A percentile compares a stretch with the other conserved stretches of the same genome.
phyloP scores from a whole-genome alignment of 2,113 vertebrate species.

The Gadus macrocephalus region DNA sequence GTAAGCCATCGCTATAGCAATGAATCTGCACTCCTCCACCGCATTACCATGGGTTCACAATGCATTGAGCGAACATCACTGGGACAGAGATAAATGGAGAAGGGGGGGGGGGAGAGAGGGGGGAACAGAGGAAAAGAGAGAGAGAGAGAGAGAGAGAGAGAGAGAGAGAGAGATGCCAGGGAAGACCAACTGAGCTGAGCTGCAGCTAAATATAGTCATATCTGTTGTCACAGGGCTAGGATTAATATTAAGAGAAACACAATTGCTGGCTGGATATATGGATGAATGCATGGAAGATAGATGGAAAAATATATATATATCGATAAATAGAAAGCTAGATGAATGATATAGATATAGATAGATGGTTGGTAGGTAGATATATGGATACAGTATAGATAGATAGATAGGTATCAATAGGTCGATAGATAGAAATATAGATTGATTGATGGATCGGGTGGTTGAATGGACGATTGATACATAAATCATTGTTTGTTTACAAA shows the following conservation, averaged over 20 bases:
- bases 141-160: background rate
- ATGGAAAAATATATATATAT: too few relatives aligned
- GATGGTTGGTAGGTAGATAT: background rate
- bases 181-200: background rate
- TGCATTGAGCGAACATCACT: too few relatives aligned
- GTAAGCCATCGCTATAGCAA: too few relatives aligned
- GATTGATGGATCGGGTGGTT: background rate
- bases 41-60: too few relatives aligned
- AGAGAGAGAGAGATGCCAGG: background rate
- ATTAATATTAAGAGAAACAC: background rate
- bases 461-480: background rate
- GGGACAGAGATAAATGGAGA: background rate
- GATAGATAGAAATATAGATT: background rate
- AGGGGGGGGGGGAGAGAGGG: background rate
- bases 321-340: background rate
- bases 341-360: too few relatives aligned
- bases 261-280: too few relatives aligned
- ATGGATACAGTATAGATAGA: background rate
- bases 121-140: too few relatives aligned
- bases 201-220: background rate
- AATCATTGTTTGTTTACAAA: too few relatives aligned
- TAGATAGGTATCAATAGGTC: too few relatives aligned
- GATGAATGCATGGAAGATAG: too few relatives aligned
- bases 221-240: background rate
- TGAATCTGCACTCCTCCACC: too few relatives aligned